Evolutionary conservation across 2,797 vertebrate genomes (phyloP), one percentile per base, ranked within the genome.

Genomic region (Enteromius viviparus): DNA sequence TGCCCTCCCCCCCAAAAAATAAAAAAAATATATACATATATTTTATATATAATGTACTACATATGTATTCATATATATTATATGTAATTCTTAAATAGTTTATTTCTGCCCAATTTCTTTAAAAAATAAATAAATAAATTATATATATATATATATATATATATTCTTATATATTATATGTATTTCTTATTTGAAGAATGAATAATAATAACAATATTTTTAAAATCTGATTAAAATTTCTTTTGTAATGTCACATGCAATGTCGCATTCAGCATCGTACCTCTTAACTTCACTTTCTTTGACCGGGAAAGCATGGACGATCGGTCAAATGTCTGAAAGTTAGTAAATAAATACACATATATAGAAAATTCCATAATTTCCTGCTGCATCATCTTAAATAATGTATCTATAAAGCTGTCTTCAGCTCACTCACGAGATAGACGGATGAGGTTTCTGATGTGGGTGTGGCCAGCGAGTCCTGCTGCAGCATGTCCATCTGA

Each of bases 281-380:
- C 96, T 98, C 97, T 97, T 88, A 92, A 96, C 91, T 98, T 99
- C 19, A 51, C 75, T 93, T 98, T 99, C 95, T 98, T 99, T 88
- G 97, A 98, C 91, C 96, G 97, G 78, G 97, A 96, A 82, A 96
- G 95, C 85, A 98, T 92, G n/a, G 98, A 99, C 9, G 97, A 97
- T 71, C 97, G 96, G 84, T 99, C 97, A 93, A 99, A 99, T 71
- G 98, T 98, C 98, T 99, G 91, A 92, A 87, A 88, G 23, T 86
- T 1, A 76, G 10, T 29, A 81, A 66, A 49, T 34, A 47, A 66
- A 45, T 80, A 85, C 80, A 62, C 11, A 47, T 47, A 14, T 14
- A 45, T 47, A 47, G 12, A 12, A 47, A 47, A 47, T 80, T 17
- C 45, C 65, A 58, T 82, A 1, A 65, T 21, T 65, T 69, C 11